Conservation (phyloP, 2,113 vertebrate genomes). For the Chloropsis cyanopogon region DNA sequence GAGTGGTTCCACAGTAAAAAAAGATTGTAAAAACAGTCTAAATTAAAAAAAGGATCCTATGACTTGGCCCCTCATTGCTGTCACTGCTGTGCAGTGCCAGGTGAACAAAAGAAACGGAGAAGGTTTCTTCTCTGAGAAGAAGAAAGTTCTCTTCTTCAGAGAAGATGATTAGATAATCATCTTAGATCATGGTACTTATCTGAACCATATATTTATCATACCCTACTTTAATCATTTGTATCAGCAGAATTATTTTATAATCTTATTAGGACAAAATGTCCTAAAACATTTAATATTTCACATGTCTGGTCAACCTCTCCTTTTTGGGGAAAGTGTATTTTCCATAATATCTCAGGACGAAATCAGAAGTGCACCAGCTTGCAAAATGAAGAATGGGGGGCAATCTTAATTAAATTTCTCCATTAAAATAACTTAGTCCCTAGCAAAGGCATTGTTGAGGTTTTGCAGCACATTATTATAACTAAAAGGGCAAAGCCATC, state of each 20-base stretch:
- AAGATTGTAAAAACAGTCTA: background rate
- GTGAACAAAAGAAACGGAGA: background rate
- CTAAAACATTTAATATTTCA: background rate
- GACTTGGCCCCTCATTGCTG: background rate
- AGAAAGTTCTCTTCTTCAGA: too few species aligned
- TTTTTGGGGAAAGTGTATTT: background rate
- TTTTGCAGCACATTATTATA: background rate
- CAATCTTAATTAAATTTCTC: background rate
- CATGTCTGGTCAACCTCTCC: background rate
- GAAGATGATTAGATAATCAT: background rate
- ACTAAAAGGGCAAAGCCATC: background rate
- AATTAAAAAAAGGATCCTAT: background rate
- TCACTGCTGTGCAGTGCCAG: background rate
- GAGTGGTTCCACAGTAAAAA: background rate
- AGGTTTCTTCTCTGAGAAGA: background rate
- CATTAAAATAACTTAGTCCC: background rate
- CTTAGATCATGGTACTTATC: background rate
- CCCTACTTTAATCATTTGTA: background rate
- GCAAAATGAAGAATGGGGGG: background rate
- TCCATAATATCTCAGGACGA: background rate
- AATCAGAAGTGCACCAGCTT: background rate
- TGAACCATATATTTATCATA: background rate
- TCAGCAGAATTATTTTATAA: constrained; percentile 15
- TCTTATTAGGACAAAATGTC: background rate
- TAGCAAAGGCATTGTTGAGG: background rate